phyloP scores from a whole-genome alignment of 1,140 invertebrate genomes.

The Teleogryllus occipitalis region DNA sequence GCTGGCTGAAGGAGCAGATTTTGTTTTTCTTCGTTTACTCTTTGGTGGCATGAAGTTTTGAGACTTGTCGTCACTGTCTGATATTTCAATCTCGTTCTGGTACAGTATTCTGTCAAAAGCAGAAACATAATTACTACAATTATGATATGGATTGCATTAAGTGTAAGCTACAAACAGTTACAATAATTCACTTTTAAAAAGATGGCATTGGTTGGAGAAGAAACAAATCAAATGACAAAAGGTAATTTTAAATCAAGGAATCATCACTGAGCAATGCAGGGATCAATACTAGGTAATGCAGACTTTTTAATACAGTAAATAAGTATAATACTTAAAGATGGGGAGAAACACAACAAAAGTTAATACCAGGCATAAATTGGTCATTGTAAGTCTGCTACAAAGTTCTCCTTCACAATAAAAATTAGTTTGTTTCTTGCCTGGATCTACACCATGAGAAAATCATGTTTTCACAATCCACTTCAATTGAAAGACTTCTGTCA shows the following conservation, averaged over 20 bases:
- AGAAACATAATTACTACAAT: neutral
- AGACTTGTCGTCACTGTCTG: constrained; percentile 51
- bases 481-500: too few species aligned
- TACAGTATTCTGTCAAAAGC: constrained; percentile 42
- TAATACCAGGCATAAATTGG: too few species aligned
- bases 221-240: neutral
- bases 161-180: neutral
- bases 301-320: neutral
- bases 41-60: constrained; percentile 25
- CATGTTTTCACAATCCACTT: too few species aligned
- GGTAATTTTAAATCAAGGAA: neutral
- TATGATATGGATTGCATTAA: too few species aligned
- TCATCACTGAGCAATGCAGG: neutral
- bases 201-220: neutral
- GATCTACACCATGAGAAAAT: too few species aligned
- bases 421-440: too few species aligned
- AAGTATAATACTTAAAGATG: neutral
- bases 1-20: neutral
- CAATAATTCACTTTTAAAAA: neutral
- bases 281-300: neutral
- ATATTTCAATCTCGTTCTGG: constrained; percentile 58
- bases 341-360: neutral
- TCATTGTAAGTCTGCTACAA: too few species aligned
- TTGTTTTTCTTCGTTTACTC: constrained; percentile 13
- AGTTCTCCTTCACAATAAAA: too few species aligned